These are phyloP conservation scores for Macrophya annulata DNA, from an alignment of 2,888 invertebrate genomes.

Conservation along the genomic window DNA sequence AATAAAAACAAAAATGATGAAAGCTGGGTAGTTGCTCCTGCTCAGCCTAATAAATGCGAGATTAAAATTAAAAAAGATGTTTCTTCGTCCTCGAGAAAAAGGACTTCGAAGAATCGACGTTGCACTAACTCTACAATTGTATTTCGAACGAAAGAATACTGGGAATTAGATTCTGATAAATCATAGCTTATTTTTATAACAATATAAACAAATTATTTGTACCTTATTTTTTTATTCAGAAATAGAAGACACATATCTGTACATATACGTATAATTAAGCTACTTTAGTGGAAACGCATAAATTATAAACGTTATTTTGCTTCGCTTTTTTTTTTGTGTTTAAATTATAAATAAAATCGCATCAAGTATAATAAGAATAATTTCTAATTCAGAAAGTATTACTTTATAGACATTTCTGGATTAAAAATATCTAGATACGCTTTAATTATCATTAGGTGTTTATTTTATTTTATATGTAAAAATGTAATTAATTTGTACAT, in stretches of 20 bases:
- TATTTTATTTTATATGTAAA: not conserved
- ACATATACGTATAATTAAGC: not conserved
- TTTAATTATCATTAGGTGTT: not conserved
- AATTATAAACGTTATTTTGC: not conserved
- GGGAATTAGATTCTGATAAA: constrained; percentile 38
- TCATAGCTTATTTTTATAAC: not conserved
- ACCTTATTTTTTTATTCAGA: not conserved
- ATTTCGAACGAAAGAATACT: constrained; percentile 41
- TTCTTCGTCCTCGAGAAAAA: constrained; percentile 20
- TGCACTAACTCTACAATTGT: constrained; percentile 15
- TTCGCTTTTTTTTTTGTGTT: no score
- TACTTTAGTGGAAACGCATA: not conserved
- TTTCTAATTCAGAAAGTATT: not conserved
- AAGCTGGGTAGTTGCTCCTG: not conserved
- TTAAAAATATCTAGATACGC: not conserved
- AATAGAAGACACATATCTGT: not conserved
- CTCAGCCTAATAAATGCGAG: not conserved
- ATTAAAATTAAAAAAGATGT: not conserved
- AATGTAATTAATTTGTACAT: constrained; percentile 2
- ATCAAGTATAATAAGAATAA: no score
- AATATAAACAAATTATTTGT: not conserved
- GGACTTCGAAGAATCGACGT: not conserved
- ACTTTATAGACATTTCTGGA: not conserved
- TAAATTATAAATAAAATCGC: not conserved
- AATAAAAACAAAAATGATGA: not conserved